A percentile compares a stretch with the other conserved stretches of the same genome.
Conservation (phyloP, 2,888 invertebrate species). For the Pollenia angustigena region DNA sequence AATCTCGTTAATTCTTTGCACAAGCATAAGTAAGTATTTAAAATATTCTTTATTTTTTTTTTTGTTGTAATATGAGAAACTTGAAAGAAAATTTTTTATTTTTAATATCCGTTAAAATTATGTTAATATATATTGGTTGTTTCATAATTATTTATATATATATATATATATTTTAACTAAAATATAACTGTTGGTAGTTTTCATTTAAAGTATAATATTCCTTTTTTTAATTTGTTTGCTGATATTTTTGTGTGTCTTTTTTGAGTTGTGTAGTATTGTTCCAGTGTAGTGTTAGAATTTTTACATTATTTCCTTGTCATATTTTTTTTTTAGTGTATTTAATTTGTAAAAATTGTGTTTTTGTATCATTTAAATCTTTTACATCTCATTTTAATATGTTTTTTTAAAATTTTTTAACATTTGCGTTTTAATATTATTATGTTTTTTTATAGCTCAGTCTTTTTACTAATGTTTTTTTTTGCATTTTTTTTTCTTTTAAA, state of each 20-base stretch:
- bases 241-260: conserved; percentile 47
- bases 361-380: conserved; percentile 58
- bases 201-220: conserved; percentile 40
- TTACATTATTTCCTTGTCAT: conserved; percentile 40
- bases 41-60: conserved; percentile 37
- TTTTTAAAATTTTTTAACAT: conserved; percentile 58
- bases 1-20: conserved; percentile 46
- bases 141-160: conserved; percentile 34
- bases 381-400: conserved; percentile 50
- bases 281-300: conserved; percentile 44
- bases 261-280: conserved; percentile 50
- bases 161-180: conserved; percentile 54
- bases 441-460: conserved; percentile 71
- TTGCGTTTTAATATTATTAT: conserved; percentile 49
- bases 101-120: conserved; percentile 53
- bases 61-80: conserved; percentile 35
- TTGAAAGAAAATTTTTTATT: conserved; percentile 49
- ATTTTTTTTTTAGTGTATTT: conserved; percentile 42
- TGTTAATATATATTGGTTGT: conserved; percentile 36
- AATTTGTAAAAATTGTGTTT: conserved; percentile 31
- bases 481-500: conserved; percentile 61
- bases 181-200: conserved; percentile 50
- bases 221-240: conserved; percentile 36
- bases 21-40: conserved; percentile 61
- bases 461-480: conserved; percentile 70